Evolutionary conservation across 2,797 vertebrate genomes (phyloP).

Genomic region (Limosa lapponica): DNA sequence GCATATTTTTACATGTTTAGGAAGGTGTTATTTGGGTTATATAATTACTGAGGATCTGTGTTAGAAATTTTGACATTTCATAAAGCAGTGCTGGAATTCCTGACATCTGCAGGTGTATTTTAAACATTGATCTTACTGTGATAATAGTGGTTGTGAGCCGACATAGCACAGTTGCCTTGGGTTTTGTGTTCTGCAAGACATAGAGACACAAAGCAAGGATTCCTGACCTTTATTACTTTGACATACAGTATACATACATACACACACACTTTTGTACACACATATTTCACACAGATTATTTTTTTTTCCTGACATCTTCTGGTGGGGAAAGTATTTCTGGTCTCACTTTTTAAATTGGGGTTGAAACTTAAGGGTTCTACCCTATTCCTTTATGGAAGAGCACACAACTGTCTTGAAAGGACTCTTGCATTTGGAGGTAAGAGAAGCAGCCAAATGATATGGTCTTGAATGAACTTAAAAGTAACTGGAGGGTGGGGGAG

Average conservation of each 20-base stretch:
- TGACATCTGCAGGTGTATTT: not conserved
- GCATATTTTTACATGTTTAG: not conserved
- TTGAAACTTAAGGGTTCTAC: not conserved
- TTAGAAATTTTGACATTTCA: not conserved
- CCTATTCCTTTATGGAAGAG: not conserved
- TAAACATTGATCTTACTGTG: not conserved
- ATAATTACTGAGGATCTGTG: not conserved
- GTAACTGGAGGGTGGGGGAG: not conserved
- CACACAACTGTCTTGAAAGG: not conserved
- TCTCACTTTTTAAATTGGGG: not conserved
- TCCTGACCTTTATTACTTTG: not conserved
- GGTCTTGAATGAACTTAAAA: not conserved
- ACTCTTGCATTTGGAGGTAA: not conserved
- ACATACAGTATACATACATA: not conserved
- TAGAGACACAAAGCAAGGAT: not conserved
- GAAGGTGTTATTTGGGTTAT: not conserved
- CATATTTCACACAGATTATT: not conserved
- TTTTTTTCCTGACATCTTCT: not conserved
- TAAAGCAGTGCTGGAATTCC: not conserved
- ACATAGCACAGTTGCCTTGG: not conserved
- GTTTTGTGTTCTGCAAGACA: not conserved
- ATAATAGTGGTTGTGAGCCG: not conserved
- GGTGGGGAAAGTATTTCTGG: not conserved
- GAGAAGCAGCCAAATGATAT: not conserved
- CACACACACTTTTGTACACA: not conserved